Evolutionary conservation across 1,140 invertebrate genomes (phyloP).

Genomic region (Penaeus chinensis): DNA sequence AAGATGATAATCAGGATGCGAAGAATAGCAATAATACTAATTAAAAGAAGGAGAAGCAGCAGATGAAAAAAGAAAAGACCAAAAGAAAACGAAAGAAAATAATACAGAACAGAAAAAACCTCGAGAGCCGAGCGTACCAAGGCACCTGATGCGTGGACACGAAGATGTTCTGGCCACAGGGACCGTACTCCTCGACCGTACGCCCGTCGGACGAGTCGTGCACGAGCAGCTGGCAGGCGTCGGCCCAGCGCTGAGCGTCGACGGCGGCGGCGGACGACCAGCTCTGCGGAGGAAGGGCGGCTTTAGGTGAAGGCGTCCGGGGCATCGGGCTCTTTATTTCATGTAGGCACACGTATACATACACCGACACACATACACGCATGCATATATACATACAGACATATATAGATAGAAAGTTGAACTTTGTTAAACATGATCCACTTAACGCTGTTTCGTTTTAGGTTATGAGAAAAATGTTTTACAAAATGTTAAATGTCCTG

Average conservation of each 20-base stretch:
- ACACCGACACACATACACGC: neutral
- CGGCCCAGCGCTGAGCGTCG: conserved; percentile 81
- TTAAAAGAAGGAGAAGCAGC: no score
- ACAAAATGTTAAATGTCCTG: no score
- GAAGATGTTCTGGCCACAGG: conserved; percentile 87
- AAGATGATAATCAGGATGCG: no score
- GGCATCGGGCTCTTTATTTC: neutral
- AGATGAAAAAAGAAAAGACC: no score
- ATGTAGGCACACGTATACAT: neutral
- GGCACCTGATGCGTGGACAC: conserved; percentile 82
- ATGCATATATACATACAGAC: neutral
- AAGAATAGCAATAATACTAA: no score
- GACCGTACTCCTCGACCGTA: conserved; percentile 76
- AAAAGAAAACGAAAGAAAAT: no score
- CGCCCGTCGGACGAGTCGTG: conserved; percentile 79
- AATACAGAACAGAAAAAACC: neutral
- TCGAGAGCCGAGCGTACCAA: conserved; percentile 72
- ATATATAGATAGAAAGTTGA: neutral
- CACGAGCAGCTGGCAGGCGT: conserved; percentile 76
- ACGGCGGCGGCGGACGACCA: conserved; percentile 79
- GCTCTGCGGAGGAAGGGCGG: conserved; percentile 71
- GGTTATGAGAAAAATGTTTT: no score
- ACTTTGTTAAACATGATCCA: no score
- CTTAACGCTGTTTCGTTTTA: no score
- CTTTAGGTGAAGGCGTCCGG: no score